Percentiles rank a stretch among this genome's conserved stretches.
Conservation (phyloP, 1,140 invertebrate species). For the Aphaenogaster ashmeadi region DNA sequence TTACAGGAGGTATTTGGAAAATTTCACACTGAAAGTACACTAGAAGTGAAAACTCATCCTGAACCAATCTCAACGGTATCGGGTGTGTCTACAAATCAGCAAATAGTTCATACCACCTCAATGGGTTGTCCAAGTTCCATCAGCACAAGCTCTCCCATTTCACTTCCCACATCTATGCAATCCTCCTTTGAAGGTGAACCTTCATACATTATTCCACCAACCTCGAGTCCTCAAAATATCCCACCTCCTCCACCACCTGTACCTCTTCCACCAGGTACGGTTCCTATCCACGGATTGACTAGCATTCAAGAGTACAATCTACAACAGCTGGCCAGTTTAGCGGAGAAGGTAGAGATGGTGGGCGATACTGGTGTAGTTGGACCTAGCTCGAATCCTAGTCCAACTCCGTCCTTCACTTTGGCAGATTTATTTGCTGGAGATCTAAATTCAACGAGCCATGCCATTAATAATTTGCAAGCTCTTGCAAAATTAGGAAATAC, state of each 20-base stretch:
- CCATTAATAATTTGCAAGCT: slow-evolving; percentile 95
- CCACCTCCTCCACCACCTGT: slow-evolving; percentile 85
- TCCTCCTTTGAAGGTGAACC: slow-evolving; percentile 92
- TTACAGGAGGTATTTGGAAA: slow-evolving; percentile 91
- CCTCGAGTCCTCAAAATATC: slow-evolving; percentile 86
- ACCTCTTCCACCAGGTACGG: slow-evolving; percentile 80
- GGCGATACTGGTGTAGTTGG: slow-evolving; percentile 83
- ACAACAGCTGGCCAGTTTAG: slow-evolving; percentile 93
- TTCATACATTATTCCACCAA: slow-evolving; percentile 83
- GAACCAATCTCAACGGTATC: slow-evolving; percentile 73
- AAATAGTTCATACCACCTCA: slow-evolving; percentile 81
- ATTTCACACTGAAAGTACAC: slow-evolving; percentile 89
- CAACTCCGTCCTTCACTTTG: slow-evolving; percentile 90
- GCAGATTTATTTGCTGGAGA: slow-evolving; percentile 93
- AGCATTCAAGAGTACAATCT: slow-evolving; percentile 95
- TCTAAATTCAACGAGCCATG: slow-evolving; percentile 90
- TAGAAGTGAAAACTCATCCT: slow-evolving; percentile 77
- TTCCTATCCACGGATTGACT: slow-evolving; percentile 88
- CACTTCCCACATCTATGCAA: slow-evolving; percentile 90
- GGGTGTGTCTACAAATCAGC: slow-evolving; percentile 76
- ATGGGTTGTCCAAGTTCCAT: slow-evolving; percentile 88
- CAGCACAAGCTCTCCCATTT: slow-evolving; percentile 89
- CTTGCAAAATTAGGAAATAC: slow-evolving; percentile 93
- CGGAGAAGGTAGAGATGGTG: slow-evolving; percentile 88
- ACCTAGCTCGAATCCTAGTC: slow-evolving; percentile 89